Conservation (phyloP, 2,113 vertebrate species). For the Megaceryle maxima region DNA sequence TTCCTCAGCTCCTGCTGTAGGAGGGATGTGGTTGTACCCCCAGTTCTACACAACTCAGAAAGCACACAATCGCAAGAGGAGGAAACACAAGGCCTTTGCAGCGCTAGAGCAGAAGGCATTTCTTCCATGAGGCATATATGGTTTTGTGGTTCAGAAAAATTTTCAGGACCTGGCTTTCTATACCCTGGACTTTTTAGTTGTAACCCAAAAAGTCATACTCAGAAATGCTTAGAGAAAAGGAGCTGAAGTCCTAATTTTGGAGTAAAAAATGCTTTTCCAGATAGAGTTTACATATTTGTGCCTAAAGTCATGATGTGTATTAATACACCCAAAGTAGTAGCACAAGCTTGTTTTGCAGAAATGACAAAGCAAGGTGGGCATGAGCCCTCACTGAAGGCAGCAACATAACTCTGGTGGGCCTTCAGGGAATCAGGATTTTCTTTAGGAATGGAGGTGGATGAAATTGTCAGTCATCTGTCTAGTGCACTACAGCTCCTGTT, state of each 20-base stretch:
- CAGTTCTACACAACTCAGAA: background rate
- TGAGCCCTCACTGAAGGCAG: background rate
- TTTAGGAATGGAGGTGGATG: background rate
- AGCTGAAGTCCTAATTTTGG: background rate
- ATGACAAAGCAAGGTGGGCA: background rate
- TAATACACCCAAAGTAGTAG: background rate
- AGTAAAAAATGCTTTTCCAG: background rate
- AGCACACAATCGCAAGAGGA: background rate
- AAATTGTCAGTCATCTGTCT: background rate
- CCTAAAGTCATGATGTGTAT: background rate
- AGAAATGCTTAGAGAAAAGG: background rate
- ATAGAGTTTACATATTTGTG: background rate
- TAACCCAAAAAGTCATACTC: background rate
- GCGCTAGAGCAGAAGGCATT: background rate
- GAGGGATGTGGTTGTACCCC: fast-evolving
- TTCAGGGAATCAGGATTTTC: background rate
- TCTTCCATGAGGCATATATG: constrained; percentile 30
- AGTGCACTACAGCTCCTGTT: background rate
- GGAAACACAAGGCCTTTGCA: background rate
- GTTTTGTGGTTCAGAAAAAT: constrained; percentile 18
- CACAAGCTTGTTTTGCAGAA: background rate
- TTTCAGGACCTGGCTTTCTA: background rate
- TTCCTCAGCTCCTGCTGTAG: background rate
- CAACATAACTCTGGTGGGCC: background rate
- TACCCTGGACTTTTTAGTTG: background rate